phyloP scores from a whole-genome alignment of 2,888 invertebrate species.

The Diachrysia chrysitis region DNA sequence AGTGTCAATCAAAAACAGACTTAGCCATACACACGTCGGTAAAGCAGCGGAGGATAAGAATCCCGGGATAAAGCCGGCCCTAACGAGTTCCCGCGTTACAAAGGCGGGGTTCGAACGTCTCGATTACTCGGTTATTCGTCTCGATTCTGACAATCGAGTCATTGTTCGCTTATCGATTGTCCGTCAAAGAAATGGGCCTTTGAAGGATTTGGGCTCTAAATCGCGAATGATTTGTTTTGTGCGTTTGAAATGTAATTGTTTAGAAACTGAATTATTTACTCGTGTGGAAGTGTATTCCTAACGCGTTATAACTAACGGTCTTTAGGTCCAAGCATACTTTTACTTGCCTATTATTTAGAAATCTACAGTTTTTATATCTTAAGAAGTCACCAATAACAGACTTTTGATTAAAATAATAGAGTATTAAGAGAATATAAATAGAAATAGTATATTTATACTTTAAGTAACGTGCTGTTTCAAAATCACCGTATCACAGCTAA shows the following conservation, averaged over 20 bases:
- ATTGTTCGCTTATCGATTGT: constrained; percentile 71
- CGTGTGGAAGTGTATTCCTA: constrained; percentile 25
- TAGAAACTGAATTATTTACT: constrained; percentile 46
- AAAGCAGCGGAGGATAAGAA: constrained; percentile 67
- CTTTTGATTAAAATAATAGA: no score
- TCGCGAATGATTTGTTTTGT: constrained; percentile 47
- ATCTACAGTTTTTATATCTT: not conserved
- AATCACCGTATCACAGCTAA: not conserved
- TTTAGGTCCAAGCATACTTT: no score
- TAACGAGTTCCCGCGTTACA: constrained; percentile 71
- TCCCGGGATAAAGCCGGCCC: constrained; percentile 66
- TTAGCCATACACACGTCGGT: constrained; percentile 68
- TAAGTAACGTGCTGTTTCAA: not conserved
- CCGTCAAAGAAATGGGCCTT: constrained; percentile 59
- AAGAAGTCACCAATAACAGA: no score
- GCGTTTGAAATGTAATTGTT: constrained; percentile 45
- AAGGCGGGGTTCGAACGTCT: constrained; percentile 63
- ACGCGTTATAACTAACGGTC: not conserved
- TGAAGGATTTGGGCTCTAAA: constrained; percentile 48
- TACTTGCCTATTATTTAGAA: not conserved
- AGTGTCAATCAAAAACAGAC: constrained; percentile 80
- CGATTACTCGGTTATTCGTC: constrained; percentile 72
- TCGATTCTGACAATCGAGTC: constrained; percentile 71
- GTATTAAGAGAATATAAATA: not conserved
- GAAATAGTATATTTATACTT: no score